Conservation (phyloP, 2,113 vertebrate species). For the Suncus etruscus region DNA sequence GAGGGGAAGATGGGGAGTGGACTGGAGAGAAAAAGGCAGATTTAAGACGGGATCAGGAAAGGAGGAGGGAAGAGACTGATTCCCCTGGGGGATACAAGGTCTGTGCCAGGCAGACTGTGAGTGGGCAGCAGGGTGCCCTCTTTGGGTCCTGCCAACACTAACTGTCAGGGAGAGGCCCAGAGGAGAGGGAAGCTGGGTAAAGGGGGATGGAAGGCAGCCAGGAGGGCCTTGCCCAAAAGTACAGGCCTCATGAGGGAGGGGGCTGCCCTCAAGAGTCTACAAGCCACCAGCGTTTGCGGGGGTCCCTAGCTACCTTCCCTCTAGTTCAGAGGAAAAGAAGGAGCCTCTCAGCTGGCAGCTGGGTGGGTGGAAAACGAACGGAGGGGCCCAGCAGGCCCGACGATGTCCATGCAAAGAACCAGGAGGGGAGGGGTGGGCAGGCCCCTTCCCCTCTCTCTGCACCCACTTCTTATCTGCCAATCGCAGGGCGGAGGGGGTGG, state of each 20-base stretch:
- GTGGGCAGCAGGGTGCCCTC: conserved; percentile 65
- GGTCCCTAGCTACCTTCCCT: too few relatives aligned
- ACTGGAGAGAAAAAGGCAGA: conserved; percentile 66
- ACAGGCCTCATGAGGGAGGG: neutral
- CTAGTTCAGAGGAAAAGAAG: too few relatives aligned
- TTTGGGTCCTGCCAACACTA: conserved; percentile 53
- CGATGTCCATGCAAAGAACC: neutral
- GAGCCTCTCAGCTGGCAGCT: too few relatives aligned
- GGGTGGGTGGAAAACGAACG: too few relatives aligned
- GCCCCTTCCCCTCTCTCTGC: conserved; percentile 8
- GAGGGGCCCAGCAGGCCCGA: neutral
- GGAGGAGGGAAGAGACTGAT: conserved; percentile 12
- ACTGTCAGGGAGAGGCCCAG: conserved; percentile 74
- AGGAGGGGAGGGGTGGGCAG: neutral
- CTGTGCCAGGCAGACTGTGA: conserved; percentile 49
- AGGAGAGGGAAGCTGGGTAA: conserved; percentile 76
- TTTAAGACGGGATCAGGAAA: neutral
- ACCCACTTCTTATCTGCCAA: conserved; percentile 62
- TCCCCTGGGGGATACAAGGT: neutral
- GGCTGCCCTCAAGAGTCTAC: conserved; percentile 7
- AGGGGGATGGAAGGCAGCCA: conserved; percentile 77
- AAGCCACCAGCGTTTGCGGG: neutral
- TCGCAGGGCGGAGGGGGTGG: neutral
- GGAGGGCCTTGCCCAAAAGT: conserved; percentile 64
- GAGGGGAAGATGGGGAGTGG: neutral